Evolutionary conservation across 1,140 invertebrate species (phyloP).

Genomic region (Reticulitermes speratus): DNA sequence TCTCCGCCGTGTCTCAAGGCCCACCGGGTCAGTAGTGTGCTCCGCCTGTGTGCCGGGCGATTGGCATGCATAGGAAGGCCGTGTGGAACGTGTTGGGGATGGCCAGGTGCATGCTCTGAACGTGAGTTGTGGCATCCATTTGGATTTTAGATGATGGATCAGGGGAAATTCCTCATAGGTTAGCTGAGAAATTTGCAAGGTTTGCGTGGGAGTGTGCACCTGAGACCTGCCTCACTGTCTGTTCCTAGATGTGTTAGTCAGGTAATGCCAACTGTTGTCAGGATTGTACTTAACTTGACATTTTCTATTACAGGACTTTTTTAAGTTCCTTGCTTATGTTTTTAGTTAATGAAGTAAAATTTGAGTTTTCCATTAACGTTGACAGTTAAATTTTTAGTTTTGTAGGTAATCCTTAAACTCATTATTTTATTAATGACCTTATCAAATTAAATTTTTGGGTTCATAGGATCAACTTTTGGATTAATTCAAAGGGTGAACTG

Average conservation of each 20-base stretch:
- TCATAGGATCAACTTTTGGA: background rate
- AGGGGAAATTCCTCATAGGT: background rate
- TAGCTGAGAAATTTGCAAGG: background rate
- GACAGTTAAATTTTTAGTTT: conserved; percentile 11
- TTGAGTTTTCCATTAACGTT: background rate
- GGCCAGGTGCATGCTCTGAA: conserved; percentile 28
- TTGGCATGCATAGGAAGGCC: conserved; percentile 23
- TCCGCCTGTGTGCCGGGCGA: conserved; percentile 23
- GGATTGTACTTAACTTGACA: conserved; percentile 7
- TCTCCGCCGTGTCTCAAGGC: conserved; percentile 48
- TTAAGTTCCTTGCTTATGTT: background rate
- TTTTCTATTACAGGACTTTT: background rate
- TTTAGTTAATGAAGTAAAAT: conserved; percentile 10
- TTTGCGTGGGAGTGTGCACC: conserved; percentile 13
- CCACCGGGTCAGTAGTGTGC: conserved; percentile 46
- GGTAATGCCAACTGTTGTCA: conserved; percentile 13
- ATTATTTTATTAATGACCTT: conserved; percentile 12
- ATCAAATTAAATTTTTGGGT: background rate
- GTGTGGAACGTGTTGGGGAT: conserved; percentile 20
- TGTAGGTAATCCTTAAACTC: background rate
- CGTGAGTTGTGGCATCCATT: background rate
- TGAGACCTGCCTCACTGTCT: conserved; percentile 6
- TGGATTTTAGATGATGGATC: background rate
- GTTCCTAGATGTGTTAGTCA: conserved; percentile 18
- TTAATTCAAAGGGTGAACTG: background rate